Evolutionary conservation across 92 coral and sea anemone genomes (phyloP).

Genomic region (Porites evermanni): DNA sequence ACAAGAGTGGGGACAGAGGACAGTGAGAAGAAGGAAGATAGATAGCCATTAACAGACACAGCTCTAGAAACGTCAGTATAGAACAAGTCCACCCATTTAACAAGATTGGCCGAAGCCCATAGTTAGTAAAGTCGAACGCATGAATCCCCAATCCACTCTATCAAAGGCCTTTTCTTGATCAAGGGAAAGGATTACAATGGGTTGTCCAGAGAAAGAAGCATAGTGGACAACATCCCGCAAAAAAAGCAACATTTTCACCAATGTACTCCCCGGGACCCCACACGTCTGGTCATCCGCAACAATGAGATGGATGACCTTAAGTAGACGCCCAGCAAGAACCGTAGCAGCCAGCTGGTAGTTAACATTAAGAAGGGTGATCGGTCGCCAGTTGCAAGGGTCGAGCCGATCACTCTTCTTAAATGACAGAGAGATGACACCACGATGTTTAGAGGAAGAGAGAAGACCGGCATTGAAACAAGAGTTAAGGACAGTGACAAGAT

Average conservation of each 20-base stretch:
- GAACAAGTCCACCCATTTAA: slow-evolving; percentile 17
- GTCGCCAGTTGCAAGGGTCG: neutral
- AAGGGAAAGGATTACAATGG: slow-evolving; percentile 20
- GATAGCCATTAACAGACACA: slow-evolving; percentile 28
- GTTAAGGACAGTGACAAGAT: slow-evolving; percentile 17
- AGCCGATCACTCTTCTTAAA: slow-evolving; percentile 3
- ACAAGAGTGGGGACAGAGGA: slow-evolving; percentile 4
- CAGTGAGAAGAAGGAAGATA: neutral
- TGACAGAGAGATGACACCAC: neutral
- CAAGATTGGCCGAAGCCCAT: slow-evolving; percentile 43
- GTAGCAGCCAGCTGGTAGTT: slow-evolving; percentile 1
- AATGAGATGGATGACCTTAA: slow-evolving; percentile 6
- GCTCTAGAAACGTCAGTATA: slow-evolving; percentile 3
- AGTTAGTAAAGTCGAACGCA: neutral
- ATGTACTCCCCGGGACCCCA: slow-evolving; percentile 25
- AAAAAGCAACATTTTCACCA: slow-evolving; percentile 10
- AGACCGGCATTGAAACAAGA: neutral
- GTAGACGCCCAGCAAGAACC: neutral
- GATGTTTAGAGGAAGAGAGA: slow-evolving; percentile 1
- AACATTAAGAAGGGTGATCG: neutral
- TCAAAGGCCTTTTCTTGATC: slow-evolving; percentile 50
- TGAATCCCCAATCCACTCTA: slow-evolving; percentile 34
- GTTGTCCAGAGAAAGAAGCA: neutral
- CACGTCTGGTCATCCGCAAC: slow-evolving; percentile 14
- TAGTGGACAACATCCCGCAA: neutral